Conservation (phyloP, 2,797 vertebrate species). For the Spea hammondii region DNA sequence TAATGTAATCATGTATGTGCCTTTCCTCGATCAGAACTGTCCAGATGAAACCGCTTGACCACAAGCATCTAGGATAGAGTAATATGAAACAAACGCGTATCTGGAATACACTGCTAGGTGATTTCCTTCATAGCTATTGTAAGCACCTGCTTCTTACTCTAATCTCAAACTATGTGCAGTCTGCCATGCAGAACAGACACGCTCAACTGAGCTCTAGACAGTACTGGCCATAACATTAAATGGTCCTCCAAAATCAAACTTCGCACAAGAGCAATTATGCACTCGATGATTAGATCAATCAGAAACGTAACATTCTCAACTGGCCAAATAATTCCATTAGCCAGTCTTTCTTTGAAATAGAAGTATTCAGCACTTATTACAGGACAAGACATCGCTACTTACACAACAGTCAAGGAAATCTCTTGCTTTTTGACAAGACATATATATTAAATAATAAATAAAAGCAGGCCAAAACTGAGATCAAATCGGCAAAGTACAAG, state of each 20-base stretch:
- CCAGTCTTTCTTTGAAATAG: not conserved
- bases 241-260: too few species aligned
- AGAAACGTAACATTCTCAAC: slow-evolving; percentile 5
- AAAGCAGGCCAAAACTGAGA: slow-evolving; percentile 28
- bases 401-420: slow-evolving; percentile 9
- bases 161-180: not conserved
- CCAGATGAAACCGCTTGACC: too few species aligned
- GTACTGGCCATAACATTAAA: too few species aligned
- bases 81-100: too few species aligned
- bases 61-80: too few species aligned
- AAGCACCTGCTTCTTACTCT: too few species aligned
- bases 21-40: too few species aligned
- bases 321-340: not conserved
- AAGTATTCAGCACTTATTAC: not conserved
- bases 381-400: not conserved
- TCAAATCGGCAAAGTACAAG: slow-evolving; percentile 25
- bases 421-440: slow-evolving; percentile 11
- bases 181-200: not conserved
- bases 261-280: not conserved
- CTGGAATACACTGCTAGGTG: too few species aligned
- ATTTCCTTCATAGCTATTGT: too few species aligned
- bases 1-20: too few species aligned
- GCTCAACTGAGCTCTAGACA: slow-evolving; percentile 18
- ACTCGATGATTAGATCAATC: slow-evolving; percentile 1
- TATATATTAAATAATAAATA: slow-evolving; percentile 19